Percentiles rank a stretch among this genome's conserved stretches.
Conservation (phyloP, 2,113 vertebrate genomes). For the Sigmodon hispidus region DNA sequence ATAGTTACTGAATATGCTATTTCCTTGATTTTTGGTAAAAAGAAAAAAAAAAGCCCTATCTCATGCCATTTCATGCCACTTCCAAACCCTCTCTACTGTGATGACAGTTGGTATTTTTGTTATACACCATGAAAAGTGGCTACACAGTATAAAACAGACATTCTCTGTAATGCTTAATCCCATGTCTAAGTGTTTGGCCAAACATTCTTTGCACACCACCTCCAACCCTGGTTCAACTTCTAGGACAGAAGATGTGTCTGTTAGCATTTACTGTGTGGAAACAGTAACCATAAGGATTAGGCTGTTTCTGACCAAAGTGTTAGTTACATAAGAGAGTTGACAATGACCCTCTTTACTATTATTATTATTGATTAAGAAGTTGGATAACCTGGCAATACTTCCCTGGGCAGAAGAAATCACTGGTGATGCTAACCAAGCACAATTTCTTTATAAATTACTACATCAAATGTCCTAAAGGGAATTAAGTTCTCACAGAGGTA, state of each 20-base stretch:
- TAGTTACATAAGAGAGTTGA: background rate
- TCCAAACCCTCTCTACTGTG: background rate
- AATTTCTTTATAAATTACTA: background rate
- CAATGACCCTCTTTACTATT: background rate
- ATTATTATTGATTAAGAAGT: background rate
- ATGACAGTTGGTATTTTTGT: background rate
- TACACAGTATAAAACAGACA: background rate
- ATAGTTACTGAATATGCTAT: background rate
- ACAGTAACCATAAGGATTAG: background rate
- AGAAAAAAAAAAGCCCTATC: background rate
- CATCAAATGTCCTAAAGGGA: background rate
- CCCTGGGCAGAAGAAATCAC: background rate
- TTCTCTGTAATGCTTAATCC: background rate
- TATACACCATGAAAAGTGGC: background rate
- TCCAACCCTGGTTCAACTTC: background rate
- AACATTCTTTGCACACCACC: background rate
- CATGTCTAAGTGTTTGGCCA: background rate
- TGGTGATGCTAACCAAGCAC: background rate
- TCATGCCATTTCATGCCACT: background rate
- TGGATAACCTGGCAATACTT: background rate
- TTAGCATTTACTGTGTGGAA: background rate
- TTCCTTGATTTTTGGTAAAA: conserved; percentile 44
- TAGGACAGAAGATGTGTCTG: background rate
- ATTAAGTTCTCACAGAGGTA: background rate
- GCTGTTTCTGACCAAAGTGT: background rate